A percentile compares a stretch with the other conserved stretches of the same genome.
Conservation (phyloP, 2,888 invertebrate genomes). For the Melieria crassipennis region DNA sequence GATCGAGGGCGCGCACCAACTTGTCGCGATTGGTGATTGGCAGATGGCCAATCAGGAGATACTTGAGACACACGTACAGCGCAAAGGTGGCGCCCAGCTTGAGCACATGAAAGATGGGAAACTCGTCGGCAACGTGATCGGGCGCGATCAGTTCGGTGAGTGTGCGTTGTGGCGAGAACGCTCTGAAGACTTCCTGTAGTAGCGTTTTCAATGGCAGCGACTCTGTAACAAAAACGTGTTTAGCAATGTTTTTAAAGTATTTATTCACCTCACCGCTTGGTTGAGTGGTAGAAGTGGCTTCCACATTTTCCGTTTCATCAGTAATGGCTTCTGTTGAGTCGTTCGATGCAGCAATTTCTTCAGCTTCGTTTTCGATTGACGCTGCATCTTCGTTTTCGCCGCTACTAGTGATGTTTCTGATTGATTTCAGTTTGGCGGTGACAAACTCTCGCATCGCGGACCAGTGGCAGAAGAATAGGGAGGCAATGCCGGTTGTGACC, state of each 20-base stretch:
- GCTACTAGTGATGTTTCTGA: too few species aligned
- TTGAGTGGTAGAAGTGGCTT: not conserved
- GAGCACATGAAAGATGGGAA: conserved; percentile 77
- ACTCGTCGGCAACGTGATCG: conserved; percentile 67
- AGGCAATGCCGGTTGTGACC: too few species aligned
- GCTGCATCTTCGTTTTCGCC: not conserved
- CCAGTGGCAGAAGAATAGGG: too few species aligned
- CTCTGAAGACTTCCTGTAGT: conserved; percentile 58
- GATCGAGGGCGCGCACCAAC: conserved; percentile 67
- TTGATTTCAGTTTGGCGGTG: too few species aligned
- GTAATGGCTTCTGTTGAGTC: not conserved
- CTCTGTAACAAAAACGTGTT: not conserved
- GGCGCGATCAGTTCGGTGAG: conserved; percentile 69
- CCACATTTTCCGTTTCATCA: not conserved
- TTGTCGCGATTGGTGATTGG: conserved; percentile 72
- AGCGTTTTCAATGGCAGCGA: conserved; percentile 34
- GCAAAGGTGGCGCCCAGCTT: conserved; percentile 73
- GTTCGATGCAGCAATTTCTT: not conserved
- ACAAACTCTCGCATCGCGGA: too few species aligned
- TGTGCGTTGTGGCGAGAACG: conserved; percentile 76
- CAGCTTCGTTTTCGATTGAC: not conserved
- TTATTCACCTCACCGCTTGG: too few species aligned
- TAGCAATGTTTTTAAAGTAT: too few species aligned
- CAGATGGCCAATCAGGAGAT: conserved; percentile 71
- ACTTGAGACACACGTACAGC: conserved; percentile 74